Base-by-base conservation (phyloP, 2,797 vertebrate species). In the Ctenopoma kingsleyae region DNA sequence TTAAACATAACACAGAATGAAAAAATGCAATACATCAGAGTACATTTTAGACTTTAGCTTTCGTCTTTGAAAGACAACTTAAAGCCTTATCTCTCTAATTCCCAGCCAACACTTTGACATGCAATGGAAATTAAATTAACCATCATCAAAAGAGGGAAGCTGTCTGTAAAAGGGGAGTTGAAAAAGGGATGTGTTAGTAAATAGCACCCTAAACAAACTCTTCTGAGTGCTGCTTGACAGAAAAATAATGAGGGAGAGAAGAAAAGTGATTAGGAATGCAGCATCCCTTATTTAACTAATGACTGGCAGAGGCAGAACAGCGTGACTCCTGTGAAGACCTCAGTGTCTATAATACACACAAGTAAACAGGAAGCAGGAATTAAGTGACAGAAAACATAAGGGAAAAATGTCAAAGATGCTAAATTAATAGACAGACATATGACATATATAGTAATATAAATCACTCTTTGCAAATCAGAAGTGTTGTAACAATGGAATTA, bases 241-340 rank as follows among this genome's bases (percentile, higher is more conserved):
- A 64, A 76, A 86, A 77, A 89, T 88, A 81, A 89, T 73, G 73
- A 88, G 67, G 65, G 54, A 65, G 62, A 81, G 82, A 74, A 67
- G 61, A 52, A 65, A 71, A 65, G 67, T 59, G 64, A 89, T 87
- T 79, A 85, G 80, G 70, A 79, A 78, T 57, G 57, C 66, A 79
- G 71, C 72, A 75, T 76, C 66, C 44, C 41, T 66, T 84, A 76
- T 85, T 83, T 57, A 76, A 76, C 66, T 76, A 74, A 83, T 65
- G 41, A 79, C 63, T 57, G 46, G 49, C 57, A 41, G 70, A 80
- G 59, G 35, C 70, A 62, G 47, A 73, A 41, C 27, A 63, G 60
- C 12, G 25, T 38, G 54, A 78, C 69, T 83, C 53, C 50, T 62
- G 16, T 58, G 49, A 82, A 66, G 67, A 76, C 68, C 41, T 68